Percentiles rank a stretch among this genome's conserved stretches.
Conservation (phyloP, 1,140 invertebrate genomes). For the Polyergus mexicanus region DNA sequence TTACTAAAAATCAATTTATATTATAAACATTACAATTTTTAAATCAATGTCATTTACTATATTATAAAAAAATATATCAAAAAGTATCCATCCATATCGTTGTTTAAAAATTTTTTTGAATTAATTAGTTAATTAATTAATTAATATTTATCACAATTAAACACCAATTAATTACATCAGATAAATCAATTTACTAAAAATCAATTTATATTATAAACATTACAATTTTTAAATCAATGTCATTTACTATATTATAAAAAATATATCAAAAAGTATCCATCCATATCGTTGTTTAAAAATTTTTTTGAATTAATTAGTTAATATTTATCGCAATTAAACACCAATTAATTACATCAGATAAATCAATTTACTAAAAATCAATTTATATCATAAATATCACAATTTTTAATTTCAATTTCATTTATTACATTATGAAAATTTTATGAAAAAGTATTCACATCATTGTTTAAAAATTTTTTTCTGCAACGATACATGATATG, state of each 20-base stretch:
- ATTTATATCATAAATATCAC: no score
- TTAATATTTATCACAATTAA: background rate
- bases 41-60: background rate
- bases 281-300: background rate
- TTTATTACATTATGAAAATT: background rate
- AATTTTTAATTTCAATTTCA: background rate
- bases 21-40: no score
- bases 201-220: no score
- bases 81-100: background rate
- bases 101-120: background rate
- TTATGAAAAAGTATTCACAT: background rate
- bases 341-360: background rate
- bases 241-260: background rate
- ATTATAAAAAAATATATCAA: background rate
- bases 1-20: background rate
- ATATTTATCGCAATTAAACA: background rate
- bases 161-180: constrained; percentile 3
- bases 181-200: background rate
- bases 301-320: no score
- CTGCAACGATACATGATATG: background rate
- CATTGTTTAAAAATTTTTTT: background rate
- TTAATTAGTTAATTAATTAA: no score
- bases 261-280: background rate
- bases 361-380: background rate
- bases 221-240: background rate